Conservation (phyloP, 2,113 vertebrate genomes). For the Dissostichus mawsoni region DNA sequence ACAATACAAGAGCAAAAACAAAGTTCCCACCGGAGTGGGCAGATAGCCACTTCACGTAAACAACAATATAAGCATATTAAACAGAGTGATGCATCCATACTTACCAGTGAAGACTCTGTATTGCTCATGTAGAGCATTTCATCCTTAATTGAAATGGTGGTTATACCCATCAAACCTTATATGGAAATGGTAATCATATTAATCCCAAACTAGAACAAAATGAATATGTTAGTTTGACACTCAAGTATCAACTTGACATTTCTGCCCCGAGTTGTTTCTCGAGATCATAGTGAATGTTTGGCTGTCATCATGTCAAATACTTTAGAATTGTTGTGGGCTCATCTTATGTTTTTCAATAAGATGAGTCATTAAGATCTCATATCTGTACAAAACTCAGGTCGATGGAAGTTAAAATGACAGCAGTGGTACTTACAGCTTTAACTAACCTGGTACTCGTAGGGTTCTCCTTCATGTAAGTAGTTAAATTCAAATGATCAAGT, state of each 20-base stretch:
- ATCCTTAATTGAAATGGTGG: not conserved
- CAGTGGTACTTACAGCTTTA: constrained; percentile 92
- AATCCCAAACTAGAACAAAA: not conserved
- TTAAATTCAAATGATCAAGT: constrained; percentile 90
- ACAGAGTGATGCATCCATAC: constrained; percentile 16
- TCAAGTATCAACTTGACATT: not conserved
- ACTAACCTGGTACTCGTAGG: constrained; percentile 91
- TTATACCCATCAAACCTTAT: not conserved
- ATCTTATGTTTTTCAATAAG: not conserved
- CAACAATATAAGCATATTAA: not conserved
- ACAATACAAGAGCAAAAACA: not conserved
- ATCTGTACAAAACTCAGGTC: constrained; percentile 26
- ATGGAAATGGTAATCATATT: not conserved
- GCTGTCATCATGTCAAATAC: constrained; percentile 1
- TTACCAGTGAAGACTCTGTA: constrained; percentile 46
- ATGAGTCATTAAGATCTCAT: not conserved
- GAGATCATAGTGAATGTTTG: not conserved
- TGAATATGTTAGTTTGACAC: constrained; percentile 1
- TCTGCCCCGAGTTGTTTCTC: not conserved
- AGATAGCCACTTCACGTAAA: too few species aligned
- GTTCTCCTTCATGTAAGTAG: constrained; percentile 91
- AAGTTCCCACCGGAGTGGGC: not conserved
- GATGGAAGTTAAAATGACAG: constrained; percentile 4
- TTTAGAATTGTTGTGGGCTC: not conserved
- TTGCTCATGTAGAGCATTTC: not conserved